Base-by-base conservation (phyloP, 2,113 vertebrate species). In the Ivindomyrus marchei region DNA sequence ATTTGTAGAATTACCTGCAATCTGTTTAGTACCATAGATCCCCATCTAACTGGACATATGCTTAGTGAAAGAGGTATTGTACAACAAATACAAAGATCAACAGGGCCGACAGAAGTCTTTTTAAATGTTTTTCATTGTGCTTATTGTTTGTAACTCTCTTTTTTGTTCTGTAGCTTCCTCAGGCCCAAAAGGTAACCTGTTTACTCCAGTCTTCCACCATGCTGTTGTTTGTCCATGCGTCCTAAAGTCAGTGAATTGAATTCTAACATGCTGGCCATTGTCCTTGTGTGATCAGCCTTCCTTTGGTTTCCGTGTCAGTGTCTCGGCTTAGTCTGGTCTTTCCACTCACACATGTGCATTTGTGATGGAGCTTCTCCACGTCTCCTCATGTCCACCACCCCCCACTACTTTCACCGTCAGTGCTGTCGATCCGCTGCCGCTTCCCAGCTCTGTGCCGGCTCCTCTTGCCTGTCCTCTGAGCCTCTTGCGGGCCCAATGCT, bases 131-230 rank as follows among this genome's bases (percentile, higher is more conserved):
- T 15, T 90, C 45, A 27, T 50, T 45, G 17, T 87, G 24, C 11
- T 24, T 70, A 46, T 87, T 66, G n/a, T 80, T 45, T 27, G 50
- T 24, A 27, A 58, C 90, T 93, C 96, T 95, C 92, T 94, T 90
- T 83, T 94, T 96, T 92, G 85, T 91, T 95, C 96, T 96, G 94
- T 96, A 98, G 98, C 98, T 99, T 94, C 98, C 98, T 94, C 98
- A 98, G 97, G 98, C 98, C 93, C 97, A 98, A 96, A 97, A 99
- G 98, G 98, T 99, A 99, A 99, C 94, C 91, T 91, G 94, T 94
- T 94, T 91, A 88, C 93, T 95, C 91, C 88, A 94, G 94, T 95
- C 91, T 91, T 92, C 92, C 88, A 93, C 93, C 95, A 94, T 94
- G 89, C 93, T 91, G 92, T 94, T 90, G 66, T 93, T 91, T 94